Conservation (phyloP, 2,888 invertebrate genomes). For the Chydorus sphaericus region DNA sequence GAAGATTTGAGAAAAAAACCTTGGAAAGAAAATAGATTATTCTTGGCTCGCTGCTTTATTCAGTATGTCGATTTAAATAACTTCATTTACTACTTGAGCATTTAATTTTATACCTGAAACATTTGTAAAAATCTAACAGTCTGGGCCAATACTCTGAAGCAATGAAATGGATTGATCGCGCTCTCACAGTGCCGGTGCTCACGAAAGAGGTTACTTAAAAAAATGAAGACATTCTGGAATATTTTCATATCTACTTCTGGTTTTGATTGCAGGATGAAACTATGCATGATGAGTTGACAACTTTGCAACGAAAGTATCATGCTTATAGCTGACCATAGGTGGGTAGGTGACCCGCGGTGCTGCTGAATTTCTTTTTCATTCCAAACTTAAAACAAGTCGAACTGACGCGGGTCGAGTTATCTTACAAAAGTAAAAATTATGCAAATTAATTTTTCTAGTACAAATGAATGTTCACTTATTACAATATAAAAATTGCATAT, state of each 20-base stretch:
- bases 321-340: no score
- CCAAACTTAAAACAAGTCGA: no score
- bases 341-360: no score
- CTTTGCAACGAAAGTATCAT: conserved; percentile 20
- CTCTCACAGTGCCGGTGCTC: conserved; percentile 22
- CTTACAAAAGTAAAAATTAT: no score
- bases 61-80: conserved; percentile 25
- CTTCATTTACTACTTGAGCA: no score
- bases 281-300: conserved; percentile 20
- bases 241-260: background rate
- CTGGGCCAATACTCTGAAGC: conserved; percentile 34
- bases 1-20: conserved; percentile 36
- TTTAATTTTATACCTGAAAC: no score
- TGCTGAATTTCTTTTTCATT: no score
- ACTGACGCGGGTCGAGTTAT: no score
- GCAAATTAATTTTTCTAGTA: no score
- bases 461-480: no score
- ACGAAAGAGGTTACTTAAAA: conserved; percentile 22
- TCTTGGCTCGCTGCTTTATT: conserved; percentile 41
- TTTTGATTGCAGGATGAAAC: conserved; percentile 24
- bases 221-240: background rate
- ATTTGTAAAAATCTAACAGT: background rate
- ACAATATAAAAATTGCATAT: no score
- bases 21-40: conserved; percentile 42
- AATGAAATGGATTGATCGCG: conserved; percentile 34